Percentiles rank a stretch among this genome's conserved stretches.
Conservation (phyloP, 2,113 vertebrate species). For the Bubo bubo region DNA sequence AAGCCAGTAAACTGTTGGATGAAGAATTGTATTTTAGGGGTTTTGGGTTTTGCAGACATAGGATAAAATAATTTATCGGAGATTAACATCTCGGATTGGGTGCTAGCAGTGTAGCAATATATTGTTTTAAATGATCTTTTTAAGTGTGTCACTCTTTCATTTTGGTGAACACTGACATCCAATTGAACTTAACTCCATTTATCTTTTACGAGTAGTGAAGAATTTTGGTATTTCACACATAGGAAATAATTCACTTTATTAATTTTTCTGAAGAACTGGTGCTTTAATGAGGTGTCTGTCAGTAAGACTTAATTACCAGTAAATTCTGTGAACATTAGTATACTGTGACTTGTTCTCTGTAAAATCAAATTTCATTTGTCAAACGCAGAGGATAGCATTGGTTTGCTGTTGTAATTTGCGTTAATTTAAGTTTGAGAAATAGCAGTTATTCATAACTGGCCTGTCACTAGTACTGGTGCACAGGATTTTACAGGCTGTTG, state of each 20-base stretch:
- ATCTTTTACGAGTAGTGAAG: background rate
- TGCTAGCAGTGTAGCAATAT: background rate
- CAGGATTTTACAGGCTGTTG: background rate
- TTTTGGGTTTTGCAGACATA: background rate
- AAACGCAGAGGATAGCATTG: background rate
- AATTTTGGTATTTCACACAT: background rate
- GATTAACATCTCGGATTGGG: background rate
- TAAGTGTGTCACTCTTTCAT: background rate
- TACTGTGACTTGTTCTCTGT: background rate
- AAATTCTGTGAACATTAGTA: background rate
- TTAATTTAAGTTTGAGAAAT: background rate
- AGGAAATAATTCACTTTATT: conserved; percentile 43
- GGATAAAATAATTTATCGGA: background rate
- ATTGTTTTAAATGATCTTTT: background rate
- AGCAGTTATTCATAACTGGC: background rate
- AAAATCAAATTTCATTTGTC: conserved; percentile 11
- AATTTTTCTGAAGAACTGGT: conserved; percentile 19
- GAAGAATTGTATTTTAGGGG: background rate
- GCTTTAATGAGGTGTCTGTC: conserved; percentile 43
- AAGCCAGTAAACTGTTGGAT: background rate
- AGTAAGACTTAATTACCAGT: conserved; percentile 46
- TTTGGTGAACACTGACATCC: background rate
- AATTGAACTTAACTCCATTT: background rate
- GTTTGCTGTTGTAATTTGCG: background rate
- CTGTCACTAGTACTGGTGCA: background rate